These are phyloP conservation scores for Neosilurus mollespiculum DNA, from an alignment of 2,797 vertebrate species.

Conservation along the genomic window DNA sequence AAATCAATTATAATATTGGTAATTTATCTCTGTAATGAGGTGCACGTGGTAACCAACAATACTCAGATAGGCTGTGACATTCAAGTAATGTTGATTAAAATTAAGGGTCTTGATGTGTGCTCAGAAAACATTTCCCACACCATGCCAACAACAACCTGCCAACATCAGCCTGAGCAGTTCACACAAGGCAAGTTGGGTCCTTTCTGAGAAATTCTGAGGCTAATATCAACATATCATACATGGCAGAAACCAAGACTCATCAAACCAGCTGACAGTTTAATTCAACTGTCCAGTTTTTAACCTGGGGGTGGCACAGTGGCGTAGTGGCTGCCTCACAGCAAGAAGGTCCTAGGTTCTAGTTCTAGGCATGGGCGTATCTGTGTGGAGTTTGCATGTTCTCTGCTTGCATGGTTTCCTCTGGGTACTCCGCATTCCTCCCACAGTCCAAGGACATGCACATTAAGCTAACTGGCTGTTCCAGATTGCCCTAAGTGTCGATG, in stretches of 20 bases:
- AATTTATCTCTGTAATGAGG: neutral
- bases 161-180: neutral
- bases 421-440: no score
- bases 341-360: no score
- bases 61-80: neutral
- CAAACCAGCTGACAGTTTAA: neutral
- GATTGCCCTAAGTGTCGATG: no score
- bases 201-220: neutral
- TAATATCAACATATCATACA: neutral
- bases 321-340: no score
- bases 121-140: neutral
- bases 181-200: neutral
- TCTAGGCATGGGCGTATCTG: no score
- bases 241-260: neutral
- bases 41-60: neutral
- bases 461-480: no score
- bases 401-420: no score
- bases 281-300: neutral
- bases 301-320: no score
- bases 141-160: neutral
- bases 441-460: no score
- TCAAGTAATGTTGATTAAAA: neutral
- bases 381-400: no score
- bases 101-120: neutral
- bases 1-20: neutral